phyloP scores from a whole-genome alignment of 2,888 invertebrate genomes.

The Cheiracanthium punctorium region DNA sequence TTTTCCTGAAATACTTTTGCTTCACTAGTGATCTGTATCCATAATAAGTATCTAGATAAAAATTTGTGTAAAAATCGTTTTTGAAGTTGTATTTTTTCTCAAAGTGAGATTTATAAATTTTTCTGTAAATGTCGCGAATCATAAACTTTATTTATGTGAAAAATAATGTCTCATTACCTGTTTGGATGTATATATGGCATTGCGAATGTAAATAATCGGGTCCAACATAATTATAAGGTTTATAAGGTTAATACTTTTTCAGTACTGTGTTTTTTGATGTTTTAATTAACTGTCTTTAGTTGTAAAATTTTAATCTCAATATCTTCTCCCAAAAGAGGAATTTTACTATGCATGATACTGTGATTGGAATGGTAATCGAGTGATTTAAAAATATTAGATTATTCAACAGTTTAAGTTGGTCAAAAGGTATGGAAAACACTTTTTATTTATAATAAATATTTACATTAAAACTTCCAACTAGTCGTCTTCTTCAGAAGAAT shows the following conservation, averaged over 20 bases:
- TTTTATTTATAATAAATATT: too few relatives aligned
- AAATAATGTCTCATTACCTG: conserved; percentile 39
- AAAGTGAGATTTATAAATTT: conserved; percentile 25
- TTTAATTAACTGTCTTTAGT: background rate
- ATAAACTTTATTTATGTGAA: conserved; percentile 53
- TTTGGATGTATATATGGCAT: conserved; percentile 53
- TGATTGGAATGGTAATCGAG: too few relatives aligned
- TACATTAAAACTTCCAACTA: too few relatives aligned
- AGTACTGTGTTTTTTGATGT: conserved; percentile 30
- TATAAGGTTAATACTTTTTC: conserved; percentile 65
- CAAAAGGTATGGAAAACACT: too few relatives aligned
- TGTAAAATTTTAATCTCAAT: conserved; percentile 31
- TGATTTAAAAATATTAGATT: too few relatives aligned
- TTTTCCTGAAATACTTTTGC: too few relatives aligned
- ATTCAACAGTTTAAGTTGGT: too few relatives aligned
- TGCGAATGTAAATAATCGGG: conserved; percentile 57
- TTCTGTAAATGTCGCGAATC: conserved; percentile 60
- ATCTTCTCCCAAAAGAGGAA: too few relatives aligned
- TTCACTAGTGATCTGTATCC: background rate
- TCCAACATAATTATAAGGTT: conserved; percentile 60
- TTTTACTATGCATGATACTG: too few relatives aligned
- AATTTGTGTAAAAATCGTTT: background rate
- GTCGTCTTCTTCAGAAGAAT: too few relatives aligned
- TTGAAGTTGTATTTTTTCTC: conserved; percentile 21
- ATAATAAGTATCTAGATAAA: background rate